phyloP scores from a whole-genome alignment of 2,888 invertebrate genomes.

The Tiliacea aurago region DNA sequence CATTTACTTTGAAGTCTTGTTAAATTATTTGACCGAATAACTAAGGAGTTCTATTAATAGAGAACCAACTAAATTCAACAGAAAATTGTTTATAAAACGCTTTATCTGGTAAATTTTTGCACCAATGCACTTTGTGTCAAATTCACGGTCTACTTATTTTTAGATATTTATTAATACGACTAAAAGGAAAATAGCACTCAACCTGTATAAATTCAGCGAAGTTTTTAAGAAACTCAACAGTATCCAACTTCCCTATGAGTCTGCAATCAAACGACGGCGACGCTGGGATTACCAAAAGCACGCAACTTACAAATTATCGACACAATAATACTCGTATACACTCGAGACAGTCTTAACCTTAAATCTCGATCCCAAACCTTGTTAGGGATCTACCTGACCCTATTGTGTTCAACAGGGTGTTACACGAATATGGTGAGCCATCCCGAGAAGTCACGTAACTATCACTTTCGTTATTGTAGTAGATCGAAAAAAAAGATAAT shows the following conservation, averaged over 20 bases:
- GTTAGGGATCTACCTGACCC: slow-evolving; percentile 37
- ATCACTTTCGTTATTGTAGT: slow-evolving; percentile 11
- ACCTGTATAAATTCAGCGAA: background rate
- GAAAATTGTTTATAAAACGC: background rate
- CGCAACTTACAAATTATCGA: background rate
- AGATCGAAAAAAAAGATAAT: background rate
- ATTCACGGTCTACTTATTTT: slow-evolving; percentile 29
- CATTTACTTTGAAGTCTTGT: slow-evolving; percentile 46
- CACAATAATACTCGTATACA: background rate
- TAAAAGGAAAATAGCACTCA: background rate
- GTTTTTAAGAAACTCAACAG: background rate
- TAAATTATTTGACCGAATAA: slow-evolving; percentile 33
- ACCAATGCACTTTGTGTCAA: background rate
- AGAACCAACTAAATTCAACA: slow-evolving; percentile 3
- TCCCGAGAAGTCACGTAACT: slow-evolving; percentile 29
- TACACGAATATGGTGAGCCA: slow-evolving; percentile 24
- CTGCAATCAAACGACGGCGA: background rate
- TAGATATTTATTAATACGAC: slow-evolving; percentile 1
- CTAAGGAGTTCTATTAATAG: slow-evolving; percentile 27
- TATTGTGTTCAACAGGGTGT: slow-evolving; percentile 32
- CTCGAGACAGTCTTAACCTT: background rate
- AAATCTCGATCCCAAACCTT: slow-evolving; percentile 22
- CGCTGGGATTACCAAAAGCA: background rate
- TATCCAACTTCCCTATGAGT: background rate
- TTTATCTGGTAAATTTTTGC: slow-evolving; percentile 14